Evolutionary conservation across 2,113 vertebrate species (phyloP).

Genomic region (Leucopternis melanops): DNA sequence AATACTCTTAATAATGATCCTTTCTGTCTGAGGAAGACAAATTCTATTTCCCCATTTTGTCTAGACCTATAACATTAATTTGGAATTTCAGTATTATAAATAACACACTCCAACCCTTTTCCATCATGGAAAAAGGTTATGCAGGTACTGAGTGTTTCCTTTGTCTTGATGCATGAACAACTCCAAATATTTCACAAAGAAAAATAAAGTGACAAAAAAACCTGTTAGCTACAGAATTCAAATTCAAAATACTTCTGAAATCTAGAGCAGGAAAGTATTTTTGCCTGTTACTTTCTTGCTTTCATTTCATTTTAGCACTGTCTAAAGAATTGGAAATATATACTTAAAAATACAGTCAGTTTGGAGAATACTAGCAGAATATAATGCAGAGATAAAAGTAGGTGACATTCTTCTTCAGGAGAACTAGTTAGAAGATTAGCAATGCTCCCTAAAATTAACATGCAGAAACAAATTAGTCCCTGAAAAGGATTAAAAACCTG

Average conservation of each 20-base stretch:
- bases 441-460: neutral
- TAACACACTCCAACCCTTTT: too few species aligned
- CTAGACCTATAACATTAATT: too few species aligned
- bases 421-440: neutral
- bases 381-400: neutral
- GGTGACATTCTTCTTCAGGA: neutral
- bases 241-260: neutral
- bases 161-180: too few species aligned
- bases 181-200: too few species aligned
- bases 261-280: neutral
- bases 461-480: neutral
- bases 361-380: neutral
- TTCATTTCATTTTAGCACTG: neutral
- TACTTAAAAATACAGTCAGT: neutral
- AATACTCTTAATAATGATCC: too few species aligned
- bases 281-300: neutral
- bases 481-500: neutral
- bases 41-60: too few species aligned
- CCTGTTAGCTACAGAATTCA: too few species aligned
- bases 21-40: too few species aligned
- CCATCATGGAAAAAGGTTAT: too few species aligned
- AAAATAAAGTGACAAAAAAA: too few species aligned
- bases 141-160: too few species aligned
- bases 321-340: neutral
- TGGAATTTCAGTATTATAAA: too few species aligned